Conservation (phyloP, 1,140 invertebrate genomes). For the Forficula auricularia region DNA sequence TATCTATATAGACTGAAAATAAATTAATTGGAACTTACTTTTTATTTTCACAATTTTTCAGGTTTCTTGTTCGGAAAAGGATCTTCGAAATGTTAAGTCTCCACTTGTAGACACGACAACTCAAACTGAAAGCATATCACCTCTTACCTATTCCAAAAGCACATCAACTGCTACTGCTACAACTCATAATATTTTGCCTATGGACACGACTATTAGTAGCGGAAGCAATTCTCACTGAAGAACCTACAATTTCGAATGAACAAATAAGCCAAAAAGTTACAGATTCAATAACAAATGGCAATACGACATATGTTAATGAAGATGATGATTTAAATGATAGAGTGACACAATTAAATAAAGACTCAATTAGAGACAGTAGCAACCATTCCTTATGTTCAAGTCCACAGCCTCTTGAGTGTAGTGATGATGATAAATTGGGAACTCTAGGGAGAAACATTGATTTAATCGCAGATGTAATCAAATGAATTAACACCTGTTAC, state of each 20-base stretch:
- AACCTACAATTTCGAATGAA: conserved; percentile 14
- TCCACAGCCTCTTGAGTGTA: conserved; percentile 23
- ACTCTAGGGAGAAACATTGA: conserved; percentile 43
- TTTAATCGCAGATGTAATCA: conserved; percentile 35
- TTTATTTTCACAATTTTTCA: no score
- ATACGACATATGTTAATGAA: conserved; percentile 14
- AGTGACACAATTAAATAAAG: conserved; percentile 15
- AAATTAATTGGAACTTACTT: no score
- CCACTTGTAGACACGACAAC: no score
- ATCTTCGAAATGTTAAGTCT: no score
- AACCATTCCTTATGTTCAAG: neutral
- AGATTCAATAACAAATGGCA: conserved; percentile 17
- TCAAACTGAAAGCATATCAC: no score
- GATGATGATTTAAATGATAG: conserved; percentile 13
- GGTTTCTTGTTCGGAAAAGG: conserved; percentile 11
- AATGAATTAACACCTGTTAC: neutral
- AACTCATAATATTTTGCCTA: no score
- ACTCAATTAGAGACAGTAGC: neutral
- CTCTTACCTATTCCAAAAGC: no score
- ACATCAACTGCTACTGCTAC: no score
- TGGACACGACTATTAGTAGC: no score
- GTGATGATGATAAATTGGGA: conserved; percentile 48
- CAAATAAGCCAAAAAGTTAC: conserved; percentile 19
- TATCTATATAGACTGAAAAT: no score
- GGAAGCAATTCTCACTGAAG: no score